phyloP scores from a whole-genome alignment of 2,797 vertebrate genomes.

The Pseudochirops cupreus region DNA sequence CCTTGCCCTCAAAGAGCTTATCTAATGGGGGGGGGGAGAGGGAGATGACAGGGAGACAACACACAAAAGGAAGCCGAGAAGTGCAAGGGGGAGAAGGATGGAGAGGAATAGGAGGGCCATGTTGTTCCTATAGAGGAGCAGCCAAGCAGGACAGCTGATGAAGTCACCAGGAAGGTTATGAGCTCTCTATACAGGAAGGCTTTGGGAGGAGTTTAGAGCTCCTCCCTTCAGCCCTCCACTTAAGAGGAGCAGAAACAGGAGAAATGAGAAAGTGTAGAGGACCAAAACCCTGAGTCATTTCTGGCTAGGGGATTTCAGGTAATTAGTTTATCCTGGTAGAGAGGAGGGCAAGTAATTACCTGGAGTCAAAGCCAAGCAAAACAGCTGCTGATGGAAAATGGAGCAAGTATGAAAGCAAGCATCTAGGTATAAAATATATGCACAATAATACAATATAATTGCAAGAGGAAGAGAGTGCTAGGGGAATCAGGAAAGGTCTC shows the following conservation, averaged over 20 bases:
- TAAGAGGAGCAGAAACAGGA: not conserved
- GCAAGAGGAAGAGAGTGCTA: not conserved
- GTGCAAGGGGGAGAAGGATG: too few species aligned
- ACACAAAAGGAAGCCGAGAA: not conserved
- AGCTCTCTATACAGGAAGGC: not conserved
- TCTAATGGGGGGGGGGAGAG: not conserved
- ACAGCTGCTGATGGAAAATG: not conserved
- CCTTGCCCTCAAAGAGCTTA: not conserved
- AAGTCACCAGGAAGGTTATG: not conserved
- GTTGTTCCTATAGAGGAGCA: not conserved
- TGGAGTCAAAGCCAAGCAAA: not conserved
- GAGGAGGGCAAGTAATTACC: not conserved
- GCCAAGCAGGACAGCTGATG: not conserved
- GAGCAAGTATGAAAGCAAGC: not conserved
- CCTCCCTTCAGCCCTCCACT: not conserved
- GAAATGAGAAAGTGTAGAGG: not conserved
- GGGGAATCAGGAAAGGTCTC: not conserved
- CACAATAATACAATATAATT: not conserved
- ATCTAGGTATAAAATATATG: not conserved
- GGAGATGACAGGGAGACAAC: not conserved
- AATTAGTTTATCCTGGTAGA: not conserved
- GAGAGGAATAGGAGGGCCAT: not conserved
- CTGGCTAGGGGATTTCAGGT: not conserved
- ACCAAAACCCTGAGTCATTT: not conserved
- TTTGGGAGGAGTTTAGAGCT: not conserved